phyloP scores from a whole-genome alignment of 1,140 invertebrate species.

The Drosophila kohkoa region DNA sequence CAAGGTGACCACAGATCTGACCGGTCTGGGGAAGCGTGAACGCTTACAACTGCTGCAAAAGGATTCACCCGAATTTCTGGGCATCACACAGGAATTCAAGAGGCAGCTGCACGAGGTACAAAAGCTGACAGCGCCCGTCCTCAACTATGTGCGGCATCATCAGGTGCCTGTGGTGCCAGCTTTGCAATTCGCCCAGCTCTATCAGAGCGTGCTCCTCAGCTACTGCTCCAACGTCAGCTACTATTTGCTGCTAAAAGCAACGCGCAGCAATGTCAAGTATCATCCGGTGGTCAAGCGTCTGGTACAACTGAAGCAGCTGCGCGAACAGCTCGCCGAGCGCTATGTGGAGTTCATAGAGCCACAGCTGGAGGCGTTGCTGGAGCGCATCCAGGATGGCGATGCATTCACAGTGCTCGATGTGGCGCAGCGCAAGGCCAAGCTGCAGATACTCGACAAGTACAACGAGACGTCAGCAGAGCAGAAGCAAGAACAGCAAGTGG shows the following conservation, averaged over 20 bases:
- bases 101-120: constrained; percentile 89
- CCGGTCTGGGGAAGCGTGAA: constrained; percentile 90
- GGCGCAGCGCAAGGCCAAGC: constrained; percentile 70
- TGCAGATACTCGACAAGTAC: constrained; percentile 78
- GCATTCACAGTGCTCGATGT: constrained; percentile 82
- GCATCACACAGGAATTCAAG: constrained; percentile 92
- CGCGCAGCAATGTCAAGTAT: constrained; percentile 88
- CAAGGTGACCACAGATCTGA: constrained; percentile 88
- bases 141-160: constrained; percentile 87
- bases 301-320: constrained; percentile 91
- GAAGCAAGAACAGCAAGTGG: neutral
- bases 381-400: constrained; percentile 85
- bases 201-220: constrained; percentile 90
- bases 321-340: constrained; percentile 88
- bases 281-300: constrained; percentile 95
- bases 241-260: constrained; percentile 93
- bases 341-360: constrained; percentile 85
- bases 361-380: constrained; percentile 88
- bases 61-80: constrained; percentile 93
- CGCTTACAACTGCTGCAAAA: constrained; percentile 91
- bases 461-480: neutral
- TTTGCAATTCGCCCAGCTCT: constrained; percentile 88
- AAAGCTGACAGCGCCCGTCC: constrained; percentile 88
- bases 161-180: constrained; percentile 80
- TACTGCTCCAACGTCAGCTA: constrained; percentile 95